Conservation (phyloP, 2,888 invertebrate genomes). For the Lasioglossum leucozonium region DNA sequence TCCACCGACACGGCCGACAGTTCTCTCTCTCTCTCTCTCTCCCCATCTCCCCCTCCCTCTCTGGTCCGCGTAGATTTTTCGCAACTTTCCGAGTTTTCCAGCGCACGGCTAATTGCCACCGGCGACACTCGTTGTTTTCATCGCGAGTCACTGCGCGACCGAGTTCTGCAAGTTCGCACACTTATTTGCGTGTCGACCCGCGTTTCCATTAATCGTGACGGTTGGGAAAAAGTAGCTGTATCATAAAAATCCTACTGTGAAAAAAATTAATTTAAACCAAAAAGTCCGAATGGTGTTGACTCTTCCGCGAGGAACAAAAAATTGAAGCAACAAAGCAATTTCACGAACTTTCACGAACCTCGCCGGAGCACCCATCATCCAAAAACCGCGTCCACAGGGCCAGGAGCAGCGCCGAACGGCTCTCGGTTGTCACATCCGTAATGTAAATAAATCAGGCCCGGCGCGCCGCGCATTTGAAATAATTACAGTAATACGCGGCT, state of each 20-base stretch:
- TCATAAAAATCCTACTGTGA: too few relatives aligned
- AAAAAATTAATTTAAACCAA: too few relatives aligned
- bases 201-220: background rate
- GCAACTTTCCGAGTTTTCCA: slow-evolving; percentile 76
- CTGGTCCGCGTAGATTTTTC: slow-evolving; percentile 57
- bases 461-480: slow-evolving; percentile 22
- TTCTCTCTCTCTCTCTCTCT: background rate
- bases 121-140: slow-evolving; percentile 52
- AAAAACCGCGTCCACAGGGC: background rate
- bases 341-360: background rate
- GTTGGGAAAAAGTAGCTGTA: background rate
- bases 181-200: slow-evolving; percentile 55
- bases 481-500: slow-evolving; percentile 39
- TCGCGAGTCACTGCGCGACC: slow-evolving; percentile 54
- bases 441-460: slow-evolving; percentile 20
- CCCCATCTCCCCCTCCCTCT: background rate
- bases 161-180: slow-evolving; percentile 66
- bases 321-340: background rate
- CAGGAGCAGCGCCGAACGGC: slow-evolving; percentile 9
- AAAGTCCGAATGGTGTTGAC: too few relatives aligned
- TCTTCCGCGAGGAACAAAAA: too few relatives aligned
- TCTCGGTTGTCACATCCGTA: slow-evolving; percentile 5
- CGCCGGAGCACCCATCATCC: background rate
- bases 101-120: slow-evolving; percentile 59
- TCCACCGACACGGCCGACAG: slow-evolving; percentile 40